Evolutionary conservation across 2,797 vertebrate genomes (phyloP), one percentile per base, ranked within the genome.

Genomic region (Pogonophryne albipinna): DNA sequence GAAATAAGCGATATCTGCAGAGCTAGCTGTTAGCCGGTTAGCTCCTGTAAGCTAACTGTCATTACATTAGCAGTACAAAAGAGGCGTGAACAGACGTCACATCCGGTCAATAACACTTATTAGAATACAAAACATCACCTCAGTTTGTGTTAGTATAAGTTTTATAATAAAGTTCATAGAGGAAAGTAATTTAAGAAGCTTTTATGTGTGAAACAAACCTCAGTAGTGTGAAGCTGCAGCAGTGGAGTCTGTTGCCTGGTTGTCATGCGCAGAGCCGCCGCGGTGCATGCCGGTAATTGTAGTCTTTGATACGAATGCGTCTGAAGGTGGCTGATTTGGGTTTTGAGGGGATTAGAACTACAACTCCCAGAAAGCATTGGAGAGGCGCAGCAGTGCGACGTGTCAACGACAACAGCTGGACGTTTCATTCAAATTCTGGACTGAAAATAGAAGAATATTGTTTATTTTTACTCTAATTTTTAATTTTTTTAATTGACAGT

Each of bases 231-330:
- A 31, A 16, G 19, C 34, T 27, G 23, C 27, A 1, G 56, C 64
- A 4, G 44, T 10, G 55, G 4, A 16, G 14, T 14, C 23, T 0
- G n/a, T 0, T 1, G 41, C 42, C 27, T 56, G 1, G 12, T 3
- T 60, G 71, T 6, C 83, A 85, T 74, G 76, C 87, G 89, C 78
- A 41, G 10, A 8, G 31, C 8, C 11, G 0, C 1, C 23, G 41
- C 19, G 20, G 6, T 60, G 91, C 69, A 84, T 50, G 10, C 4
- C 6, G 91, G 91, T 34, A 55, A 5, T n/a, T 78, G 84, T 66
- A 85, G 91, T 91, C 51, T 34, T 1, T 0, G 0, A 10, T 3
- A 8, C 1, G 0, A 38, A 38, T 8, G 34, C 7, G 8, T 38
- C 34, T 8, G 7, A 38, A 6, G 34, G 34, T 6, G 34, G 34